Evolutionary conservation across 2,113 vertebrate genomes (phyloP), one percentile per base, ranked within the genome.

Genomic region (Microcebus ravelobensis): DNA sequence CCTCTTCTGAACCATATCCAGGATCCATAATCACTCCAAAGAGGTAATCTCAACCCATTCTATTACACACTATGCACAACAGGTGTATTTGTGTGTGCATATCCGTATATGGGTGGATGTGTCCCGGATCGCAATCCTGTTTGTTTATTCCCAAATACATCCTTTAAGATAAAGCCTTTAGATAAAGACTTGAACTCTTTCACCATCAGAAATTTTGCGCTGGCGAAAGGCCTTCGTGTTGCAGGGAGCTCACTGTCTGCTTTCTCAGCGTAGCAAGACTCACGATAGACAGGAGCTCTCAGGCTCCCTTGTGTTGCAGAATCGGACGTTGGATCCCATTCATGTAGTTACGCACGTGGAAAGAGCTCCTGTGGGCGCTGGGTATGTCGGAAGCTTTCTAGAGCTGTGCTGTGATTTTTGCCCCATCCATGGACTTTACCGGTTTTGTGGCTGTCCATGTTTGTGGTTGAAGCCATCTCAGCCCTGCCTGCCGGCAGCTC

Each of bases 271-370:
- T 3, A n/a, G 34, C 13, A 77, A 59, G 83, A n/a, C 45, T 55
- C 12, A 23, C 1, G 8, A 13, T 29, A 20, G 55, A 79, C 23
- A 36, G 31, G 27, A 42, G 14, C 34, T 59, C 52, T 70, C 45
- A 39, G 21, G 1, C 7, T 4, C 17, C 65, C 48, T 59, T 50
- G 55, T 21, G 25, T 55, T 8, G 3, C 6, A 4, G 21, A 34
- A 6, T 5, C 25, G 5, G 50, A 21, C 1, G 6, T 29, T 18
- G n/a, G 20, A 25, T 9, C 29, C n/a, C 50, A 1, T 25, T 39
- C 42, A 17, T 13, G 17, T 9, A 18, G 0, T 36, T n/a, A 29
- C 13, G 31, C 31, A 14, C 10, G 12, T 1, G 57, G 8, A 27
- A 4, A 34, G 11, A 17, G 29, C 10, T 14, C 50, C 70, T 29